phyloP scores from a whole-genome alignment of 2,888 invertebrate species.

The Priocnemis perturbator region DNA sequence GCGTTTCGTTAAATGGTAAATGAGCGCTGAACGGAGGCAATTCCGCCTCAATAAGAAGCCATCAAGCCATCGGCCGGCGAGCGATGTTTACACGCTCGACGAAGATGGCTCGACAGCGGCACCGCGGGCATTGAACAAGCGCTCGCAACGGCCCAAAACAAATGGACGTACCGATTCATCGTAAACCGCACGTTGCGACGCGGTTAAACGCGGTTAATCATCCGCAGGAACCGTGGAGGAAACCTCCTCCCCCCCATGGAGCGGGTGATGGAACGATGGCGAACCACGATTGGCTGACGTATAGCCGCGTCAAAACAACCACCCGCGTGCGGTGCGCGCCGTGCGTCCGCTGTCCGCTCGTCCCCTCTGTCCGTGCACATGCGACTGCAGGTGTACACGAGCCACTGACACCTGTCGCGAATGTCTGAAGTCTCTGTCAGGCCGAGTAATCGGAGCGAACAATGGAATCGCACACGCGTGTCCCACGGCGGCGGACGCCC shows the following conservation, averaged over 20 bases:
- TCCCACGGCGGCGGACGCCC: no score
- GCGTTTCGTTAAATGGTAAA: no score
- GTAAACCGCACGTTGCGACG: conserved; percentile 33
- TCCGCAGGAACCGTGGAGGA: conserved; percentile 31
- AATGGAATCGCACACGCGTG: neutral
- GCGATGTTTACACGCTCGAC: no score
- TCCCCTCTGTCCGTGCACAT: conserved; percentile 29
- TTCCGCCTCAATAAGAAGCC: no score
- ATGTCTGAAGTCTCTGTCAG: conserved; percentile 10
- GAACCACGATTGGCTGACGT: conserved; percentile 56
- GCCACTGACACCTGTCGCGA: conserved; percentile 30
- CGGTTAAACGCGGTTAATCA: conserved; percentile 51
- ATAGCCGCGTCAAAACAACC: conserved; percentile 57
- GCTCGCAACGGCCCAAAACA: conserved; percentile 26
- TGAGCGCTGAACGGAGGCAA: no score
- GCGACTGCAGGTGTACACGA: conserved; percentile 8
- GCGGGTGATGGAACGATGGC: conserved; percentile 48
- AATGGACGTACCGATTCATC: conserved; percentile 41
- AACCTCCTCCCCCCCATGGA: conserved; percentile 32
- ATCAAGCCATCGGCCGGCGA: no score
- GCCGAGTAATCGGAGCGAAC: conserved; percentile 12
- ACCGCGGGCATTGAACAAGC: neutral
- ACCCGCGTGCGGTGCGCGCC: conserved; percentile 28
- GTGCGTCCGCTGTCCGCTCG: neutral
- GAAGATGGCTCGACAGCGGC: neutral